A percentile compares a stretch with the other conserved stretches of the same genome.
phyloP scores from a whole-genome alignment of 2,113 vertebrate species.

The Tachycineta bicolor region DNA sequence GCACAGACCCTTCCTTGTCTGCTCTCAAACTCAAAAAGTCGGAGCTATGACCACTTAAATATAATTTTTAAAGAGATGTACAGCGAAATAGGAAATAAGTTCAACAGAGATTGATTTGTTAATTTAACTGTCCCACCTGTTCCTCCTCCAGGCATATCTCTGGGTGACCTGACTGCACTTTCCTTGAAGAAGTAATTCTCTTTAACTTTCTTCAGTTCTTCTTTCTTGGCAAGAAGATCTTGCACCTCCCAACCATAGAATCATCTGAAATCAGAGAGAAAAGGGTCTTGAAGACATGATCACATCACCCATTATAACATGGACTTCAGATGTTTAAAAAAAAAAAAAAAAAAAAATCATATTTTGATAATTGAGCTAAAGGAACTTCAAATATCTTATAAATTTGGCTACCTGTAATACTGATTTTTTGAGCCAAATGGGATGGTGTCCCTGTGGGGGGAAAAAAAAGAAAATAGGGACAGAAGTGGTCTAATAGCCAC shows the following conservation, averaged over 20 bases:
- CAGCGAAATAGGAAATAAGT: not conserved
- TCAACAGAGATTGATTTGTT: not conserved
- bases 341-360: not conserved
- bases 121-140: not conserved
- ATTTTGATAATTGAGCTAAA: not conserved
- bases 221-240: constrained; percentile 18
- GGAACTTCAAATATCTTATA: not conserved
- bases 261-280: not conserved
- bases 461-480: not conserved
- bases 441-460: not conserved
- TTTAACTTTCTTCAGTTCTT: not conserved
- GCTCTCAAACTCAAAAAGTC: not conserved
- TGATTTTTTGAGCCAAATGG: not conserved
- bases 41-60: not conserved
- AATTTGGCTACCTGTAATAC: not conserved
- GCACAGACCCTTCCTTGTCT: not conserved
- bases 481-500: not conserved
- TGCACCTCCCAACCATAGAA: constrained; percentile 44
- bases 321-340: not conserved
- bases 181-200: not conserved
- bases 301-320: not conserved
- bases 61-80: not conserved
- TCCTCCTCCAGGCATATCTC: not conserved
- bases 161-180: not conserved
- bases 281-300: not conserved